Base-by-base conservation (phyloP, 2,797 vertebrate genomes). In the Zalophus californianus region DNA sequence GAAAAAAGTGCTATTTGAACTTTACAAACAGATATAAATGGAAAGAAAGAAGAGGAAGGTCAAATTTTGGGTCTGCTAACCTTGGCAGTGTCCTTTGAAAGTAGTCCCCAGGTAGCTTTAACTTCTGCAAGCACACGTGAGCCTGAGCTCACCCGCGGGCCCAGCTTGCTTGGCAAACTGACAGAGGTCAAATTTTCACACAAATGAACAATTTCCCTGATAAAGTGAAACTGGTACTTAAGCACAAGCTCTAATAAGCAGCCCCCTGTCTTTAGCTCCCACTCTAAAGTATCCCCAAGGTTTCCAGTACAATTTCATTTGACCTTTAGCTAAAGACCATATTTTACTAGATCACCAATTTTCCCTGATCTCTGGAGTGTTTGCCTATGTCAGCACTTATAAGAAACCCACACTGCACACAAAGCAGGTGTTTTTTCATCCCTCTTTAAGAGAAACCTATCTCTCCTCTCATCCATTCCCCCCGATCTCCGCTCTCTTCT, bases 161-260 rank as follows among this genome's bases (percentile, higher is more conserved):
- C 97, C 96, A 82, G 95, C 68, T 96, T 96, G 73, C 93, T 79
- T 97, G 98, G 98, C 98, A 98, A 95, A 96, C 96, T 98, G 98
- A 96, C 98, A 98, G 98, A 98, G 98, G 98, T 98, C 98, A 99
- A 93, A 97, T 98, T 98, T 98, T 97, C 98, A 98, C 98, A 98
- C 29, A 97, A 98, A 98, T 98, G 98, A 98, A 98, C 98, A 98
- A 98, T 98, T 98, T 98, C 98, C 97, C 96, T 93, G 79, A 94
- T 97, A 91, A 92, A 98, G 98, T 95, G 96, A 86, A 92, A 66
- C 54, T 62, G 95, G 91, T 92, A 96, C 93, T 97, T 98, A 97
- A 96, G 84, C 48, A 87, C 68, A 84, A 78, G 44, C 79, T 96
- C 96, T 98, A 97, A 98, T 96, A 96, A 98, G 96, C 93, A 98